phyloP scores from a whole-genome alignment of 2,888 invertebrate species.

The Ethmia dodecea region DNA sequence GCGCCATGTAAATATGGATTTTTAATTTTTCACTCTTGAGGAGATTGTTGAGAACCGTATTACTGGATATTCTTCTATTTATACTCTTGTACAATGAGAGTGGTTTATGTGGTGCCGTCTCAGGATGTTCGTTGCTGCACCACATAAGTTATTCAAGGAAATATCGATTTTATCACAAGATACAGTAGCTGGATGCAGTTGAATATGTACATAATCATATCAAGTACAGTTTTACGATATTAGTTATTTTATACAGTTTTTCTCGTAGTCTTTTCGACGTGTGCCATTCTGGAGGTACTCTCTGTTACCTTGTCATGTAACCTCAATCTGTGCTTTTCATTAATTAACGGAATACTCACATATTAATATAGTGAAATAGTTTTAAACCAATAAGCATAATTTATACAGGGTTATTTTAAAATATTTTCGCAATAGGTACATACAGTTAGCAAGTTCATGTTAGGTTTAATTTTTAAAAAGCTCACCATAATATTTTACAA shows the following conservation, averaged over 20 bases:
- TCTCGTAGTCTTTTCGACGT: conserved; percentile 58
- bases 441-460: conserved; percentile 19
- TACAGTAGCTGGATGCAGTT: conserved; percentile 33
- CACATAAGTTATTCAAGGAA: conserved; percentile 17
- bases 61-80: conserved; percentile 30
- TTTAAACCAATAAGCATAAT: conserved; percentile 70
- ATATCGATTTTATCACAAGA: conserved; percentile 20
- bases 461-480: conserved; percentile 17
- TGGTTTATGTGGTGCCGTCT: conserved; percentile 2
- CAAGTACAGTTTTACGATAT: conserved; percentile 68
- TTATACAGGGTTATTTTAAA: conserved; percentile 75
- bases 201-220: conserved; percentile 65
- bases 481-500: too few species aligned
- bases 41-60: conserved; percentile 29
- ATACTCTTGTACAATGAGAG: conserved; percentile 25
- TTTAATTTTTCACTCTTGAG: conserved; percentile 26
- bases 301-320: conserved; percentile 61
- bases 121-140: neutral
- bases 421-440: conserved; percentile 39
- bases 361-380: conserved; percentile 60
- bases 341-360: conserved; percentile 69
- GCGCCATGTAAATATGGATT: conserved; percentile 37
- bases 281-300: conserved; percentile 68
- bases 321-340: conserved; percentile 67
- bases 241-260: conserved; percentile 58